A percentile compares a stretch with the other conserved stretches of the same genome.
Evolutionary conservation across 2,888 invertebrate genomes (phyloP).

Genomic region (Andrena bucephala): DNA sequence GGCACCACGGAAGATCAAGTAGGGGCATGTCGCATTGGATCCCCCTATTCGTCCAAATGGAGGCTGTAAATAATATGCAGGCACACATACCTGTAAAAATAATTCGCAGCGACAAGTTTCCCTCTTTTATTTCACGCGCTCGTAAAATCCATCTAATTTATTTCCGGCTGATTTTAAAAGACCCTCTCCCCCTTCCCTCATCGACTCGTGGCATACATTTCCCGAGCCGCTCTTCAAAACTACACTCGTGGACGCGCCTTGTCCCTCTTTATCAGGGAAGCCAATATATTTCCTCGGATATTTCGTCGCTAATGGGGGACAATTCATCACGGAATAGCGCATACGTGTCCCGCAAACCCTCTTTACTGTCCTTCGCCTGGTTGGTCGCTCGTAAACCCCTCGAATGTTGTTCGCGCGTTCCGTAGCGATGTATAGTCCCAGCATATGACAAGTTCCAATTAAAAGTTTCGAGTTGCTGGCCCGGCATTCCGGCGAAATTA

Average conservation of each 20-base stretch:
- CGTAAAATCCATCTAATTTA: constrained; percentile 25
- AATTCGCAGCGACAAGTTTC: constrained; percentile 12
- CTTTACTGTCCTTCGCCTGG: constrained; percentile 56
- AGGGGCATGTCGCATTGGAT: neutral
- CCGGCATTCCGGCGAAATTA: constrained; percentile 51
- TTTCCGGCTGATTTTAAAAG: constrained; percentile 9
- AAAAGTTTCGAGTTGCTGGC: constrained; percentile 58
- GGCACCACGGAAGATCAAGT: neutral
- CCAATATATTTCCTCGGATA: constrained; percentile 27
- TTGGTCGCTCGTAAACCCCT: constrained; percentile 49
- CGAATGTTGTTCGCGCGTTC: constrained; percentile 30
- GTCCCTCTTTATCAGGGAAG: constrained; percentile 8
- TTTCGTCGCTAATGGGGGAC: constrained; percentile 37
- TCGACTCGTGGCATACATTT: neutral
- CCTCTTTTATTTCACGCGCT: neutral
- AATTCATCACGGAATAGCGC: constrained; percentile 54
- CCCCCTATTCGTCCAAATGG: neutral
- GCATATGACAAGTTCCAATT: constrained; percentile 65
- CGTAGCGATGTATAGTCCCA: constrained; percentile 43
- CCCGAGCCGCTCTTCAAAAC: neutral
- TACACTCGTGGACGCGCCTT: neutral
- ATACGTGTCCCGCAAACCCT: constrained; percentile 49
- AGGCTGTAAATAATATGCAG: neutral
- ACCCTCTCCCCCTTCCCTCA: neutral
- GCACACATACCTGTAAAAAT: constrained; percentile 14